These are phyloP conservation scores for Lydus trimaculatus DNA, from an alignment of 2,888 invertebrate species.

Conservation along the genomic window DNA sequence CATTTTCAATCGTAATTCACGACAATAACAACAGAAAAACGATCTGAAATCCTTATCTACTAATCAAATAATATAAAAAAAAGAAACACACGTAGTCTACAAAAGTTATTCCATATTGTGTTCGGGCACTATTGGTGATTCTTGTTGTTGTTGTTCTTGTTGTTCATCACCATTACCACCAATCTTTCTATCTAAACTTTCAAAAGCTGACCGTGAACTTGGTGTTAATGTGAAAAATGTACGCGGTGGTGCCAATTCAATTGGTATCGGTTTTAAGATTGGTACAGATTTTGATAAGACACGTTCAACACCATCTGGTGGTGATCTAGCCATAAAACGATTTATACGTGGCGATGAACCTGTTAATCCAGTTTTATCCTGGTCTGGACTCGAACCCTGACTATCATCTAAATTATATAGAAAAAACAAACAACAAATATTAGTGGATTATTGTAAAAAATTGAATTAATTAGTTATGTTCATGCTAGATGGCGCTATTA, in stretches of 20 bases:
- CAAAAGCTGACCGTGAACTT: constrained; percentile 82
- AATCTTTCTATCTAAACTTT: constrained; percentile 63
- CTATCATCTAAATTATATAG: constrained; percentile 67
- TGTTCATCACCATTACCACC: not conserved
- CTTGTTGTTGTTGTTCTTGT: constrained; percentile 9
- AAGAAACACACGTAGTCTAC: constrained; percentile 16
- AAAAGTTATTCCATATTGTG: constrained; percentile 41
- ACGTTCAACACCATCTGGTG: constrained; percentile 91
- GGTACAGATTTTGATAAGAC: constrained; percentile 70
- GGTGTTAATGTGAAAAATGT: constrained; percentile 77
- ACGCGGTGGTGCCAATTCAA: constrained; percentile 65
- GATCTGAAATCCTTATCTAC: constrained; percentile 23
- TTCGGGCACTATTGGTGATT: constrained; percentile 52
- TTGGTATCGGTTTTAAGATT: constrained; percentile 26
- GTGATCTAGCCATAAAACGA: constrained; percentile 83
- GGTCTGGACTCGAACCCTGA: constrained; percentile 79
- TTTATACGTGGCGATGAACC: constrained; percentile 87
- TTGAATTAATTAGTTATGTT: not conserved
- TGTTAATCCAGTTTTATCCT: constrained; percentile 69
- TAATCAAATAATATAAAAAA: not conserved
- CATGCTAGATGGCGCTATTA: constrained; percentile 10
- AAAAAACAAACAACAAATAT: not conserved
- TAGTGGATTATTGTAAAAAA: not conserved
- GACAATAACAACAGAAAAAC: not conserved
- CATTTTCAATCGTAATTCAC: not conserved